phyloP scores from a whole-genome alignment of 2,797 vertebrate genomes.

The Tauraco hartlaubi region DNA sequence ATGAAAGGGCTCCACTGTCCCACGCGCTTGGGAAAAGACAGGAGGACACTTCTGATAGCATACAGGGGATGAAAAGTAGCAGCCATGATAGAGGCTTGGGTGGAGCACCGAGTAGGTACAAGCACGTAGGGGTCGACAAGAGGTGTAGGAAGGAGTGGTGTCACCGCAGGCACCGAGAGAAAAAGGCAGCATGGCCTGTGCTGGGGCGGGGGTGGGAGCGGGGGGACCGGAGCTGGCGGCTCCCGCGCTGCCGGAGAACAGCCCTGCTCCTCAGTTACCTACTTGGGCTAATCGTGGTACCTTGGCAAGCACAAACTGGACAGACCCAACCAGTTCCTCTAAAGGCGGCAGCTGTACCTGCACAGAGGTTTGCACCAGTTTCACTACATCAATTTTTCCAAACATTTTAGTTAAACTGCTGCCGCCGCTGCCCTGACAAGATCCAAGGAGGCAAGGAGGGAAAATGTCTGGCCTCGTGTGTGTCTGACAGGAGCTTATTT shows the following conservation, averaged over 20 bases:
- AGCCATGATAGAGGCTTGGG: not conserved
- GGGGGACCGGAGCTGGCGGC: rapidly evolving
- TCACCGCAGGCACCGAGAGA: not conserved
- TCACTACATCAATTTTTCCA: not conserved
- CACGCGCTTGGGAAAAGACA: not conserved
- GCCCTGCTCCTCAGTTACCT: not conserved
- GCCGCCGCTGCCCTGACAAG: not conserved
- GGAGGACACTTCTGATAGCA: not conserved
- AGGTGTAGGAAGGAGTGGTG: not conserved
- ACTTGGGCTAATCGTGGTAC: not conserved
- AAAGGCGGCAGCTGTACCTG: not conserved
- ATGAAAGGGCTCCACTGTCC: not conserved
- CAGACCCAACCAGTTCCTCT: not conserved
- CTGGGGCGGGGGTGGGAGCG: not conserved
- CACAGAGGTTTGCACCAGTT: not conserved
- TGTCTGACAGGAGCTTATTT: not conserved
- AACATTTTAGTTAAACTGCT: not conserved
- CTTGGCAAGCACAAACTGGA: not conserved
- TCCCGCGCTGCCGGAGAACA: not conserved
- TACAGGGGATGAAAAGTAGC: not conserved
- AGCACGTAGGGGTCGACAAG: not conserved
- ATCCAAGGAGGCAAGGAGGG: not conserved
- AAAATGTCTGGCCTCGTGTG: not conserved
- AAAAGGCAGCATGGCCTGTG: not conserved
- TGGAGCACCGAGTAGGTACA: not conserved